phyloP scores from a whole-genome alignment of 2,888 invertebrate species.

The Epinotia ramella region DNA sequence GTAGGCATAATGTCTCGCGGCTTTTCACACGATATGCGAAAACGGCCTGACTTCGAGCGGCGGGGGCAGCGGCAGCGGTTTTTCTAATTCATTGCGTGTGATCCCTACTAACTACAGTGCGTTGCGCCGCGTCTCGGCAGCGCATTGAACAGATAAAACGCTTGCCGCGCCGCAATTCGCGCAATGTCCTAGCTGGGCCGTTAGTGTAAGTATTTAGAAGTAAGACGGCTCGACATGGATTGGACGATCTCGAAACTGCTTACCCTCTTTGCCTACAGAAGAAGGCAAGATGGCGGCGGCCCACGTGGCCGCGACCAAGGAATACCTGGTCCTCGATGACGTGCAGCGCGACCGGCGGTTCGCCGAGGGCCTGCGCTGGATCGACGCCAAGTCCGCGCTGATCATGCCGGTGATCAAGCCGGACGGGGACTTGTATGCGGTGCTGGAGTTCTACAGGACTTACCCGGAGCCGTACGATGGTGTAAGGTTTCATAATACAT shows the following conservation, averaged over 20 bases:
- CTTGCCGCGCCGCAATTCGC: too few species aligned
- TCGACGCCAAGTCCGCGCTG: slow-evolving; percentile 84
- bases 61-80: too few species aligned
- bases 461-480: slow-evolving; percentile 65
- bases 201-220: too few species aligned
- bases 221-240: not conserved
- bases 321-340: slow-evolving; percentile 83
- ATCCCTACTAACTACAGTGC: too few species aligned
- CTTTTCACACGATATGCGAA: too few species aligned
- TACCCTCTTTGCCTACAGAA: slow-evolving; percentile 55
- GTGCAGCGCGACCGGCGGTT: slow-evolving; percentile 84
- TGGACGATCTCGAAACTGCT: not conserved
- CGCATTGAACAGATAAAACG: too few species aligned
- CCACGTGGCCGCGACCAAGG: slow-evolving; percentile 84
- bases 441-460: slow-evolving; percentile 85
- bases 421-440: slow-evolving; percentile 85
- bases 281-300: slow-evolving; percentile 84
- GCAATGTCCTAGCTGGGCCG: too few species aligned
- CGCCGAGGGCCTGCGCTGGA: slow-evolving; percentile 84
- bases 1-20: too few species aligned
- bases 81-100: too few species aligned
- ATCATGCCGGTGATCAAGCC: slow-evolving; percentile 86
- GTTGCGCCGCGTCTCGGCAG: too few species aligned
- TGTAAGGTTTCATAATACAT: slow-evolving; percentile 52
- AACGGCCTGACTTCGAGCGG: too few species aligned